Conservation (phyloP, 1,140 invertebrate species). For the Physella acuta region DNA sequence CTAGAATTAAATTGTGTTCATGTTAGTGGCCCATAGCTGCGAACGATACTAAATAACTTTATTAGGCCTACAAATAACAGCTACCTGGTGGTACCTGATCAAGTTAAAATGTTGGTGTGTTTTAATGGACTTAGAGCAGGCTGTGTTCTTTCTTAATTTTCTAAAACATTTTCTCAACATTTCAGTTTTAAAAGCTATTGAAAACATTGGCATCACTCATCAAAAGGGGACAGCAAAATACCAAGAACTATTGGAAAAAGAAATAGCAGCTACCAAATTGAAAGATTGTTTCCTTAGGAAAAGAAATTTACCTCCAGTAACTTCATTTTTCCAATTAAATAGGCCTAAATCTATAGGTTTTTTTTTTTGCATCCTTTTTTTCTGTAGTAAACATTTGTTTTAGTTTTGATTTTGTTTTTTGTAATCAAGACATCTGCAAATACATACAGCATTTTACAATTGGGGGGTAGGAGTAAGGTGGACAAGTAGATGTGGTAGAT, state of each 20-base stretch:
- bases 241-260: conserved; percentile 69
- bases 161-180: no score
- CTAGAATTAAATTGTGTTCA: no score
- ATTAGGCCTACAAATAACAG: no score
- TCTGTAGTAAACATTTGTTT: conserved; percentile 12
- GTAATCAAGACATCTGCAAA: no score
- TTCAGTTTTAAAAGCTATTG: conserved; percentile 72
- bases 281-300: conserved; percentile 25
- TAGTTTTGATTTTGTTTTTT: no score
- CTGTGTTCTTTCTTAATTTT: conserved; percentile 27
- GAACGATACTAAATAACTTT: no score
- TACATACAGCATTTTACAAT: no score
- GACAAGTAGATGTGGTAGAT: no score
- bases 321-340: neutral
- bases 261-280: conserved; percentile 71
- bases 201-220: conserved; percentile 71
- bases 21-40: no score
- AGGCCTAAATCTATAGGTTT: neutral
- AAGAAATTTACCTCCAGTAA: neutral
- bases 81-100: no score
- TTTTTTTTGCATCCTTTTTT: neutral
- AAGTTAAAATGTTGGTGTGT: neutral
- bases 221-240: conserved; percentile 73
- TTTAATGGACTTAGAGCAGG: neutral
- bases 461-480: no score